Conservation (phyloP, 2,797 vertebrate species). For the Pseudochirops cupreus region DNA sequence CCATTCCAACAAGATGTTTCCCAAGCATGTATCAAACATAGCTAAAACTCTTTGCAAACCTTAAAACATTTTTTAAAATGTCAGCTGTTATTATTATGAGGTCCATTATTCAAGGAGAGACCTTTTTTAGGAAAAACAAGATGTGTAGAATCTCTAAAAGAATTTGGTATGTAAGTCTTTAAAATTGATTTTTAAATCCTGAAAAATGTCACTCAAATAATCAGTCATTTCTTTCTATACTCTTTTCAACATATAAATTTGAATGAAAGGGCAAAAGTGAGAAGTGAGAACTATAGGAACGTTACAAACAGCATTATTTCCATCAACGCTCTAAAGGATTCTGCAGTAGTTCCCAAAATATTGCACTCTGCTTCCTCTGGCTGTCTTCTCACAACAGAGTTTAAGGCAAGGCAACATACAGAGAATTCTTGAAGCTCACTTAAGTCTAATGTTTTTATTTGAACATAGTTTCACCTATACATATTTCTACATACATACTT, state of each 20-base stretch:
- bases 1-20: neutral
- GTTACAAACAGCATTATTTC: neutral
- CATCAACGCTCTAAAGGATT: neutral
- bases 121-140: neutral
- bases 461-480: neutral
- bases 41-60: neutral
- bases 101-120: neutral
- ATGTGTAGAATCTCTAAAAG: constrained; percentile 12
- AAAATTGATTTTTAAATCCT: neutral
- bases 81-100: neutral
- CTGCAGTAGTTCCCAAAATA: constrained; percentile 28
- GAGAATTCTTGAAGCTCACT: neutral
- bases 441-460: constrained; percentile 12
- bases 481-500: too few relatives aligned
- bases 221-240: neutral
- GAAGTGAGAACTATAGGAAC: neutral
- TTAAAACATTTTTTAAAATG: neutral
- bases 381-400: neutral
- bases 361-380: neutral
- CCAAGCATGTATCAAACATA: neutral
- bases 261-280: constrained; percentile 25
- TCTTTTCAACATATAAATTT: constrained; percentile 33
- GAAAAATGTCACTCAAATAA: constrained; percentile 32
- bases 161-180: neutral
- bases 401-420: neutral